phyloP scores from a whole-genome alignment of 2,888 invertebrate species.

The Archaeoteleia sp. region DNA sequence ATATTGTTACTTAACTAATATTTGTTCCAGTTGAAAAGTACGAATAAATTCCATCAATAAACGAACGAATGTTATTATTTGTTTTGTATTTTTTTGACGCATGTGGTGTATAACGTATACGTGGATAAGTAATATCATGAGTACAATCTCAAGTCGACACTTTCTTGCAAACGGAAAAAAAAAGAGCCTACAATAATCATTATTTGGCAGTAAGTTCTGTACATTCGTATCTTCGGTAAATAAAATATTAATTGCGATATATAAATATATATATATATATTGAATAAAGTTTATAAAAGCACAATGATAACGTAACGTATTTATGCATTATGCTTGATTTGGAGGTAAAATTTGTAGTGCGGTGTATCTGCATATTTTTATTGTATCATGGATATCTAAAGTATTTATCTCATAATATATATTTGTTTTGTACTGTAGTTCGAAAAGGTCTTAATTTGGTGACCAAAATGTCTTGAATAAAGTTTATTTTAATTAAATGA shows the following conservation, averaged over 20 bases:
- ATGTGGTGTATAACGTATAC: constrained; percentile 1
- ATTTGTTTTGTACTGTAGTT: constrained; percentile 39
- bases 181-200: constrained; percentile 8
- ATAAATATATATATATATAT: too few relatives aligned
- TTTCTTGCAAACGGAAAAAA: too few relatives aligned
- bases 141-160: background rate
- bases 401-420: constrained; percentile 27
- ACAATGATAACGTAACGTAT: constrained; percentile 28
- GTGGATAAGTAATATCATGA: constrained; percentile 4
- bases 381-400: constrained; percentile 18
- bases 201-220: constrained; percentile 15
- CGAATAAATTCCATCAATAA: constrained; percentile 41
- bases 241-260: constrained; percentile 6
- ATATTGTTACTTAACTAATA: constrained; percentile 52
- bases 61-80: constrained; percentile 13
- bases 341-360: constrained; percentile 27
- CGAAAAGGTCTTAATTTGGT: constrained; percentile 20
- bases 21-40: constrained; percentile 45
- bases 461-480: constrained; percentile 34
- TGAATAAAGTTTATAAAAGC: constrained; percentile 11
- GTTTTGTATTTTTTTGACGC: constrained; percentile 7
- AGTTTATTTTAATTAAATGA: constrained; percentile 39
- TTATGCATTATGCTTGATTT: constrained; percentile 34
- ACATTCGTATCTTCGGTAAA: constrained; percentile 15
- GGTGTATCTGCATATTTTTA: constrained; percentile 26